Evolutionary conservation across 2,113 vertebrate species (phyloP).

Genomic region (Dasyurus viverrinus): DNA sequence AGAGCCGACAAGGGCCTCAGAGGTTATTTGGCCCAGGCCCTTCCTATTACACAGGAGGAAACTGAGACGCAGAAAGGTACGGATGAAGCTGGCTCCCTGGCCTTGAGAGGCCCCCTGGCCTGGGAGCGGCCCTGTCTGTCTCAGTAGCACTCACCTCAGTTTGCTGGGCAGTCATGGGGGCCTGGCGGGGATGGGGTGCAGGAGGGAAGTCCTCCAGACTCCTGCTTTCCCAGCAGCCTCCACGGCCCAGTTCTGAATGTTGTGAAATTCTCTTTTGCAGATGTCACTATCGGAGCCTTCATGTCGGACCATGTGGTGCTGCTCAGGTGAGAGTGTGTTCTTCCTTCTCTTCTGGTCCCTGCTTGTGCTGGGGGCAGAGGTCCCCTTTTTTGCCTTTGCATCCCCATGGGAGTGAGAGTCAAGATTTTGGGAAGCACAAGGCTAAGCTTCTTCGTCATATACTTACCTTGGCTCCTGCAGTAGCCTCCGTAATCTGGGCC

Average conservation of each 20-base stretch:
- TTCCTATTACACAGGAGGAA: neutral
- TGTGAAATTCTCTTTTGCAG: constrained; percentile 84
- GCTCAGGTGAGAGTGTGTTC: constrained; percentile 89
- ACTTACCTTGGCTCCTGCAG: no score
- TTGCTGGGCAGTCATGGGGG: neutral
- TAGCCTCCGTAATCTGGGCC: neutral
- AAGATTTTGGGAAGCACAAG: no score
- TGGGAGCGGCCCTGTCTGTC: neutral
- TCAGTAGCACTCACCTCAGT: no score
- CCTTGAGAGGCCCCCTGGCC: neutral
- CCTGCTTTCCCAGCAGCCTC: neutral
- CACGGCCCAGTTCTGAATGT: constrained; percentile 56
- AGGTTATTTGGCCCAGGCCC: neutral
- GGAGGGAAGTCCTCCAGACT: neutral
- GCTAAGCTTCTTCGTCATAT: no score
- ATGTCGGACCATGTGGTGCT: constrained; percentile 95
- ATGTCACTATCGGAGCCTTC: constrained; percentile 96
- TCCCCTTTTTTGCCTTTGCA: neutral
- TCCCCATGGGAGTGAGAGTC: neutral
- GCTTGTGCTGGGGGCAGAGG: neutral
- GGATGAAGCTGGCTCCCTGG: neutral
- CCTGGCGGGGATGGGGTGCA: neutral
- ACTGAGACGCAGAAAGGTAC: neutral
- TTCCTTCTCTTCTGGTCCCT: neutral
- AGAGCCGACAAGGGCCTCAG: no score